Evolutionary conservation across 2,797 vertebrate genomes (phyloP), one percentile per base, ranked within the genome.

Genomic region (Esox lucius): DNA sequence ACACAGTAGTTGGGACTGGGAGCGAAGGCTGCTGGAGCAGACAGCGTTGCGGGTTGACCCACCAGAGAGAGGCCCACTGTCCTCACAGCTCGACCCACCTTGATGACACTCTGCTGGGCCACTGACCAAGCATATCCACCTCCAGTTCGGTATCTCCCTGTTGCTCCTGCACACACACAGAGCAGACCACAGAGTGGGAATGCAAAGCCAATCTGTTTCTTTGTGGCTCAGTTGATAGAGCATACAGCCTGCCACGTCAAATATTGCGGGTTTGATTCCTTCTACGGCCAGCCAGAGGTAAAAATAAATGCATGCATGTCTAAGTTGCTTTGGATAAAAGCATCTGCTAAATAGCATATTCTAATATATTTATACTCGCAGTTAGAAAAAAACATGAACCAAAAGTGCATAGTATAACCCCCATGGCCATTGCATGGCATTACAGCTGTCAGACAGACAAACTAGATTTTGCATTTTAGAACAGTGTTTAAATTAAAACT

Each of bases 11-110:
- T 59, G 22, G 56, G 56, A 59, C 56, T 59, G n/a, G 56, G 56
- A 24, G 22, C 22, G 56, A 59, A n/a, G n/a, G n/a, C n/a, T 59
- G 56, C 22, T 59, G 56, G 56, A 59, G 22, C 56, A n/a, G 8
- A 19, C 56, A 71, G 56, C 59, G 35, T 39, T 22, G 26, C 24
- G 2, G 62, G 28, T 28, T 33, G 62, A 28, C 56, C 8, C 56
- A 59, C 56, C 56, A 24, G 22, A 65, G 33, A 67, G 65, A 67
- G 31, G n/a, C 64, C 83, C 56, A 11, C 87, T 75, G 17, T 88
- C 82, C 81, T 89, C 83, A 93, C 94, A 91, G 90, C 84, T 80
- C 91, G 26, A 26, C 85, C 92, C 85, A 91, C 81, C 69, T 90
- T 83, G 89, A 89, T 88, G 91, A 89, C 85, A 88, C 80, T 81